Base-by-base conservation (phyloP, 1,140 invertebrate genomes). In the Drosophila lacertosa region DNA sequence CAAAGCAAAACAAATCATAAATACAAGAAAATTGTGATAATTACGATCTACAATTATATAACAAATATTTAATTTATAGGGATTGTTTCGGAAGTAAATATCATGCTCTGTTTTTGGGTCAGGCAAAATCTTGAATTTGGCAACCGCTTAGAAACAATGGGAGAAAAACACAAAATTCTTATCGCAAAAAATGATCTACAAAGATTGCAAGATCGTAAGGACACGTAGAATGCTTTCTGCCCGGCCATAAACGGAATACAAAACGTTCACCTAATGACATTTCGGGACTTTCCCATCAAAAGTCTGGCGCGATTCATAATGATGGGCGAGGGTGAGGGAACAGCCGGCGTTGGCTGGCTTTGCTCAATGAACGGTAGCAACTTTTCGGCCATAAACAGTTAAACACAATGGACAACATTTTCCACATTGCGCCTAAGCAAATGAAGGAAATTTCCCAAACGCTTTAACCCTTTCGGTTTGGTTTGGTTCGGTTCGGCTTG, bases 271-370 rank as follows among this genome's bases (percentile, higher is more conserved):
- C 83, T 88, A 89, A 88, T 89, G 77, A 88, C 74, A 89, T 89
- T 82, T 78, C 71, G 70, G 83, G 83, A 69, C 67, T 88, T 88
- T 88, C 83, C 83, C 86, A 84, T 68, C 86, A 89, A 84, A 89
- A 76, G 83, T 89, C 83, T 89, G 84, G 79, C 66, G 45, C 77
- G 59, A 81, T 84, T 89, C 76, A 89, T 89, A 84, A 89, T 80
- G 67, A 77, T 59, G 54, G 39, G 18, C 18, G 5, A 42, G 64
- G 26, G 33, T 15, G 48, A 50, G 35, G 45, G 51, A 83, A 62
- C 76, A 74, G 51, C 67, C 60, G 35, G 45, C 33, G 24, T 50
- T 20, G 0, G 26, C 9, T 29, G 15, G 18, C 39, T 35, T 55
- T 77, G 39, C 81, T 84, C 60, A 84, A 84, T 84, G 81, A 81